A percentile compares a stretch with the other conserved stretches of the same genome.
Evolutionary conservation across 2,113 vertebrate species (phyloP).

Genomic region (Bufo gargarizans): DNA sequence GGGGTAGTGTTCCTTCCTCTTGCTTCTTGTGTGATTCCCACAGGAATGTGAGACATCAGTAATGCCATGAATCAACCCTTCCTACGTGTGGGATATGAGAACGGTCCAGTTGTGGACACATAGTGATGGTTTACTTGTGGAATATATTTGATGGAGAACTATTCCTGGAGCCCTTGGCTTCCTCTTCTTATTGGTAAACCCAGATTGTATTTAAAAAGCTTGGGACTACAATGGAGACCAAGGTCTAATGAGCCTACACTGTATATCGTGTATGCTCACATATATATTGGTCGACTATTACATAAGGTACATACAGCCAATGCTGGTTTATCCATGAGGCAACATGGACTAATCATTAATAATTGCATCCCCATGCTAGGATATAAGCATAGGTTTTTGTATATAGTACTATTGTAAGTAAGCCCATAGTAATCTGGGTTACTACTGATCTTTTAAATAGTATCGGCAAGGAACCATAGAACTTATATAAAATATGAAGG

Average conservation of each 20-base stretch:
- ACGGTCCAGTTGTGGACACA: neutral
- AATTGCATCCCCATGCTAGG: neutral
- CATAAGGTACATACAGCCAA: neutral
- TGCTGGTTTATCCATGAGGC: neutral
- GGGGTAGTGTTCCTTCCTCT: conserved; percentile 47
- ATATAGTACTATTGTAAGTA: neutral
- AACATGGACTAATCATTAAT: neutral
- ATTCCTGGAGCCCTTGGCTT: conserved; percentile 5
- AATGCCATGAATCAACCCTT: neutral
- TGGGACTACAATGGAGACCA: neutral
- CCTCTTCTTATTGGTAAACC: conserved; percentile 15
- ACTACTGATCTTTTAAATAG: neutral
- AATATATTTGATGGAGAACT: neutral
- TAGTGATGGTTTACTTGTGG: neutral
- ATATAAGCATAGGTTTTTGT: neutral
- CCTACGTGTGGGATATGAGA: neutral
- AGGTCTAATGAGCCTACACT: neutral
- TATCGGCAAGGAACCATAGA: neutral
- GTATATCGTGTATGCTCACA: neutral
- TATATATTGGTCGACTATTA: neutral
- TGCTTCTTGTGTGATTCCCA: conserved; percentile 15
- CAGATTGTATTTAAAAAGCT: neutral
- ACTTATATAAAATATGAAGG: neutral
- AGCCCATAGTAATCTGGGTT: neutral
- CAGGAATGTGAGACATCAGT: neutral